A percentile compares a stretch with the other conserved stretches of the same genome.
Conservation (phyloP, 2,888 invertebrate genomes). For the Parnassius glacialis region DNA sequence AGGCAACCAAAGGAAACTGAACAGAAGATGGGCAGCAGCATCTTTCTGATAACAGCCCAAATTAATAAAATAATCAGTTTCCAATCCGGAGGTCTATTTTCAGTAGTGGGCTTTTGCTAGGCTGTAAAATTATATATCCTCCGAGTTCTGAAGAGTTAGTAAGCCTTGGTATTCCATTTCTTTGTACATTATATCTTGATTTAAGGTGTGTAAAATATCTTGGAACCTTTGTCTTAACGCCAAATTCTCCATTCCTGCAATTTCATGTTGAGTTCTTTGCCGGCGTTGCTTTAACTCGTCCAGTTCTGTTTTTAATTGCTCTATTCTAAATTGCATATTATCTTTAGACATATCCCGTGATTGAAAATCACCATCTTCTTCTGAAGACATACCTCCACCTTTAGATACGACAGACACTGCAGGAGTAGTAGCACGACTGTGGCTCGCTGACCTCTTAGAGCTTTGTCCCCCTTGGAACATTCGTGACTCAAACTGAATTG, state of each 20-base stretch:
- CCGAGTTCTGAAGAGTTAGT: not conserved
- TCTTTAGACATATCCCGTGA: slow-evolving; percentile 63
- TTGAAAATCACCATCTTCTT: slow-evolving; percentile 59
- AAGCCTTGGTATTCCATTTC: slow-evolving; percentile 75
- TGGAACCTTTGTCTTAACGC: slow-evolving; percentile 89
- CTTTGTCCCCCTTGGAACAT: slow-evolving; percentile 37
- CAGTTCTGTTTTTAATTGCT: slow-evolving; percentile 84
- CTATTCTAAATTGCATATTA: slow-evolving; percentile 83
- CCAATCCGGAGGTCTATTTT: too few relatives aligned
- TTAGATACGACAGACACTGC: slow-evolving; percentile 42
- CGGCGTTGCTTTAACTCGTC: slow-evolving; percentile 85
- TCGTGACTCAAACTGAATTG: slow-evolving; percentile 42
- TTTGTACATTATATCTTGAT: slow-evolving; percentile 86
- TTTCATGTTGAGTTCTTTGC: slow-evolving; percentile 87
- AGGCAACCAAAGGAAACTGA: too few relatives aligned
- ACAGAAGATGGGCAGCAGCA: too few relatives aligned
- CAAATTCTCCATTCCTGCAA: slow-evolving; percentile 89
- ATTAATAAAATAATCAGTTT: too few relatives aligned
- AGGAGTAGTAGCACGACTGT: slow-evolving; percentile 43
- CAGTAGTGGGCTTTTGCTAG: too few relatives aligned
- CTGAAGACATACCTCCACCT: slow-evolving; percentile 51
- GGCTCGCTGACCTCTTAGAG: slow-evolving; percentile 42
- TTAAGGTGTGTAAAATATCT: slow-evolving; percentile 85
- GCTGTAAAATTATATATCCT: too few relatives aligned
- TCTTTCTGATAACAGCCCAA: too few relatives aligned